A percentile compares a stretch with the other conserved stretches of the same genome.
These are phyloP conservation scores for Catostomus latipinnis DNA, from an alignment of 2,797 vertebrate genomes.

Conservation along the genomic window DNA sequence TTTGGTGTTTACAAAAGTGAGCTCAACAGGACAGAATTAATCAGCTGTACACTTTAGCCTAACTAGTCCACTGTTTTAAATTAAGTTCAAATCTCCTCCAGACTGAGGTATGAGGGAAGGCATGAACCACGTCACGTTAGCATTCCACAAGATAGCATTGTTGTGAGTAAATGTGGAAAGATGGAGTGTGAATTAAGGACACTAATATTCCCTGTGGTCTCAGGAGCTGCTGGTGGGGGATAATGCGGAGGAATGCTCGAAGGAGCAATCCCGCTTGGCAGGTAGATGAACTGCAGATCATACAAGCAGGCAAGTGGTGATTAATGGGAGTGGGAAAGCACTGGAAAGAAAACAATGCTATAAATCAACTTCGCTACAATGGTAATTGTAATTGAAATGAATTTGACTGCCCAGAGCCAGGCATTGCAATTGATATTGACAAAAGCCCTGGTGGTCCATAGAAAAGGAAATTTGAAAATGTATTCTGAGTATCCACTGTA, in stretches of 20 bases:
- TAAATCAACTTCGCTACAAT: slow-evolving; percentile 77
- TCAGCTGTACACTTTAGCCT: slow-evolving; percentile 4
- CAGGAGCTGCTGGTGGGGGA: slow-evolving; percentile 48
- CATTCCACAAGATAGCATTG: slow-evolving; percentile 52
- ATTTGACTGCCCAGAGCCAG: slow-evolving; percentile 72
- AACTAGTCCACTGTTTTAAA: slow-evolving; percentile 31
- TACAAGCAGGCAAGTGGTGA: slow-evolving; percentile 69
- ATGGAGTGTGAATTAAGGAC: slow-evolving; percentile 67
- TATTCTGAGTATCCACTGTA: slow-evolving; percentile 59
- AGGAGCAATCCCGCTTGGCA: slow-evolving; percentile 72
- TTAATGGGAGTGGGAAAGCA: slow-evolving; percentile 72
- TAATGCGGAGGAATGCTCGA: slow-evolving; percentile 66
- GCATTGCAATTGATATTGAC: slow-evolving; percentile 76
- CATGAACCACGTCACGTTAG: slow-evolving; percentile 40
- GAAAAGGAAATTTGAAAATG: slow-evolving; percentile 66
- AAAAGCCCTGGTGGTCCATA: slow-evolving; percentile 64
- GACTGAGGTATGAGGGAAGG: slow-evolving; percentile 41
- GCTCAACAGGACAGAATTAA: slow-evolving; percentile 7
- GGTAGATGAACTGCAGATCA: slow-evolving; percentile 80
- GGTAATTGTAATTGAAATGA: slow-evolving; percentile 84
- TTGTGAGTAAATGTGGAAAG: slow-evolving; percentile 57
- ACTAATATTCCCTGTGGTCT: slow-evolving; percentile 61
- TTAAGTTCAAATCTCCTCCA: slow-evolving; percentile 16
- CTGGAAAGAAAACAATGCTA: slow-evolving; percentile 76
- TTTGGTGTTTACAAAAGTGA: background rate